A percentile compares a stretch with the other conserved stretches of the same genome.
phyloP scores from a whole-genome alignment of 2,888 invertebrate genomes.

The Hylaea fasciaria region DNA sequence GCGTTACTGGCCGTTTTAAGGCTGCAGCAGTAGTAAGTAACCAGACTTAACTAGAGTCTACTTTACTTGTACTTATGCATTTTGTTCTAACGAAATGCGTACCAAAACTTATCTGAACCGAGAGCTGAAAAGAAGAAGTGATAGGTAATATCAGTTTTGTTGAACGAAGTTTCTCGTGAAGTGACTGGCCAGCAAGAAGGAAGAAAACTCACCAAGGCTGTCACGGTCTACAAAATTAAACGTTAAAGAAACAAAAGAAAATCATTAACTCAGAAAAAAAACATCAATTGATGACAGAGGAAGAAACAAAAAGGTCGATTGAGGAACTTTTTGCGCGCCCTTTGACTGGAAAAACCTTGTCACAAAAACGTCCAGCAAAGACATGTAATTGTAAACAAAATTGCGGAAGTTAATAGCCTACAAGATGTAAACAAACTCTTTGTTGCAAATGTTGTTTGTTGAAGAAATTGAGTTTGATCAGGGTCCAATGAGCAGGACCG shows the following conservation, averaged over 20 bases:
- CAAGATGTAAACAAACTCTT: conserved; percentile 12
- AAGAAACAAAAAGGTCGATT: conserved; percentile 51
- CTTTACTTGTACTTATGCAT: no score
- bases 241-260: conserved; percentile 49
- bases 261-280: conserved; percentile 35
- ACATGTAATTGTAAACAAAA: conserved; percentile 24
- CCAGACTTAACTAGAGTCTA: no score
- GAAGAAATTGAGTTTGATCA: neutral
- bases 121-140: no score
- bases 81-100: no score
- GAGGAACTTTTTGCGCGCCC: conserved; percentile 42
- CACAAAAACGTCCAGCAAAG: conserved; percentile 26
- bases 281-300: conserved; percentile 47
- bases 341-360: conserved; percentile 33
- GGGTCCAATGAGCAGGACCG: no score
- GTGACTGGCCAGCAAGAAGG: conserved; percentile 19
- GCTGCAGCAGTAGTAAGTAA: no score
- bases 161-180: neutral
- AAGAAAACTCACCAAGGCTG: conserved; percentile 51
- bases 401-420: conserved; percentile 29
- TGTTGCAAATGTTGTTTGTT: neutral
- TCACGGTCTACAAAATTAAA: conserved; percentile 49
- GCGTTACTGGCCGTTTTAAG: no score
- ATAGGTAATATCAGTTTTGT: no score
- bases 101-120: no score